Percentiles rank a stretch among this genome's conserved stretches.
These are phyloP conservation scores for Eretmochelys imbricata DNA, from an alignment of 2,113 vertebrate genomes.

Conservation along the genomic window DNA sequence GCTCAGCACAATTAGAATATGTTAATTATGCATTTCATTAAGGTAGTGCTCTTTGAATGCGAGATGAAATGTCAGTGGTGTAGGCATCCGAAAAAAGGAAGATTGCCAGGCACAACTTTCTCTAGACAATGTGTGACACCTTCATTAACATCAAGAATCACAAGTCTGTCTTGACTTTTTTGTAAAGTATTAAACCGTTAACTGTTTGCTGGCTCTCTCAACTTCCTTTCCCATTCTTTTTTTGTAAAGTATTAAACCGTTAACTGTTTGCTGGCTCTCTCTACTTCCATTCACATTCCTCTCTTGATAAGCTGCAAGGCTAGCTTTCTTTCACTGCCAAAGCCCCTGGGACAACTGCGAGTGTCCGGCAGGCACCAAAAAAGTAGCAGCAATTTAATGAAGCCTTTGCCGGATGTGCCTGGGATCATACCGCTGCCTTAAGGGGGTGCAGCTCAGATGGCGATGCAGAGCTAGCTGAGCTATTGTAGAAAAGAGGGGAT, in stretches of 20 bases:
- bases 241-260: slow-evolving; percentile 97
- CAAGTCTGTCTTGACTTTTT: slow-evolving; percentile 99
- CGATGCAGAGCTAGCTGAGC: neutral
- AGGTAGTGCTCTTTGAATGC: slow-evolving; percentile 99
- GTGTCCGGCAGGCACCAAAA: slow-evolving; percentile 1
- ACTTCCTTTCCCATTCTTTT: slow-evolving; percentile 69
- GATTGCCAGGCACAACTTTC: slow-evolving; percentile 99
- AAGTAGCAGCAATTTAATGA: slow-evolving; percentile 50
- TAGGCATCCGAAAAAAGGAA: slow-evolving; percentile 99
- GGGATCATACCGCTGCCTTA: slow-evolving; percentile 19
- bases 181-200: slow-evolving; percentile 97
- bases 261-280: slow-evolving; percentile 85
- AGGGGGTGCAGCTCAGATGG: neutral
- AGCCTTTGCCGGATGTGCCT: neutral
- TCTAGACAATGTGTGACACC: slow-evolving; percentile 99
- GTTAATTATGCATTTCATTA: slow-evolving; percentile 99
- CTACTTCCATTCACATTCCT: slow-evolving; percentile 6
- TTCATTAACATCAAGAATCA: slow-evolving; percentile 99
- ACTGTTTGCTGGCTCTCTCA: slow-evolving; percentile 81
- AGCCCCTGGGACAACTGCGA: slow-evolving; percentile 36
- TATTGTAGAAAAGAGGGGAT: slow-evolving; percentile 32
- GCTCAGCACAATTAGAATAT: slow-evolving; percentile 99
- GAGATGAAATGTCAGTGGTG: slow-evolving; percentile 99
- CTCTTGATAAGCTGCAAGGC: neutral
- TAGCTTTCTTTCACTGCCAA: neutral